phyloP scores from a whole-genome alignment of 2,888 invertebrate genomes.

The Cheilosia urbana region DNA sequence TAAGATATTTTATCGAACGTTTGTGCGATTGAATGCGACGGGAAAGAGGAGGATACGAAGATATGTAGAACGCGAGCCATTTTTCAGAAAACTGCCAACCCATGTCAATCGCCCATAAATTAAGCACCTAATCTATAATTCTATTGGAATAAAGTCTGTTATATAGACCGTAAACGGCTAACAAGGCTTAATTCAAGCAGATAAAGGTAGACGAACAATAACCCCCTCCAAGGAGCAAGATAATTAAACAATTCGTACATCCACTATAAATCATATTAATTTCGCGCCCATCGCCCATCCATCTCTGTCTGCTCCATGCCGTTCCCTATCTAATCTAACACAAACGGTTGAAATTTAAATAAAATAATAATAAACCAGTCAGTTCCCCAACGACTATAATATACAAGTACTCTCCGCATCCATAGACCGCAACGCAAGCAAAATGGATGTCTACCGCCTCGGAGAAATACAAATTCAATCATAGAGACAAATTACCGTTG shows the following conservation, averaged over 20 bases:
- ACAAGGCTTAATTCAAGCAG: no score
- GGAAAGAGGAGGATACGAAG: no score
- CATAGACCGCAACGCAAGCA: not conserved
- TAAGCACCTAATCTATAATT: no score
- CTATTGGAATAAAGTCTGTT: no score
- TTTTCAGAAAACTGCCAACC: no score
- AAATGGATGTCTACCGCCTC: not conserved
- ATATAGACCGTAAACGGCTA: no score
- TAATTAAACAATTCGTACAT: conserved; percentile 10
- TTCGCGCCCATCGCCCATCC: conserved; percentile 18
- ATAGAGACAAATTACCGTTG: conserved; percentile 67
- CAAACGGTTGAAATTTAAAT: conserved; percentile 61
- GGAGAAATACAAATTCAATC: conserved; percentile 63
- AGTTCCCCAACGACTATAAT: conserved; percentile 8
- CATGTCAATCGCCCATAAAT: no score
- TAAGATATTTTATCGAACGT: no score
- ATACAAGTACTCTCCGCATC: no score
- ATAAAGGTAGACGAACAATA: not conserved
- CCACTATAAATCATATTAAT: conserved; percentile 3
- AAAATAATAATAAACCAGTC: conserved; percentile 53
- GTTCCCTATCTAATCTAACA: conserved; percentile 33
- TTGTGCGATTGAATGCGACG: no score
- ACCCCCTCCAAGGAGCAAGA: not conserved
- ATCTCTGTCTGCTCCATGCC: conserved; percentile 34
- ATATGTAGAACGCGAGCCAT: no score